Percentiles rank a stretch among this genome's conserved stretches.
Evolutionary conservation across 1,140 invertebrate species (phyloP).

Genomic region (Diachasma alloeum): DNA sequence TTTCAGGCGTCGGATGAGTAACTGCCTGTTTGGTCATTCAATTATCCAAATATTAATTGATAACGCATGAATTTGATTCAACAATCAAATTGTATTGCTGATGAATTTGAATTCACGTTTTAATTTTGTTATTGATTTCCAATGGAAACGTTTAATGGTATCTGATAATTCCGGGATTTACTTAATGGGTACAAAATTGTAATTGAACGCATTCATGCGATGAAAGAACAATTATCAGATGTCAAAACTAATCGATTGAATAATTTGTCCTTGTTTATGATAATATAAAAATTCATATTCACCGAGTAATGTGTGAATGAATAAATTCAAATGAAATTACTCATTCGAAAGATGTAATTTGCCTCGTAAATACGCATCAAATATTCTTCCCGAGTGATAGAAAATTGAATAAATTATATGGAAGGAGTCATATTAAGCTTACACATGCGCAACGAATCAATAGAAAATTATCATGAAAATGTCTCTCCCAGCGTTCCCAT

Average conservation of each 20-base stretch:
- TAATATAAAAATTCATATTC: too few relatives aligned
- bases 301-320: too few relatives aligned
- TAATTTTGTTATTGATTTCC: not conserved
- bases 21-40: not conserved
- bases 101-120: not conserved
- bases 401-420: not conserved
- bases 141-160: not conserved
- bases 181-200: not conserved
- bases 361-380: too few relatives aligned
- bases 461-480: constrained; percentile 45
- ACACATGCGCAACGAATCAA: constrained; percentile 8
- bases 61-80: not conserved
- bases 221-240: not conserved
- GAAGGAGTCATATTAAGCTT: not conserved
- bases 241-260: not conserved
- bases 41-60: not conserved
- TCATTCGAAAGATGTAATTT: too few relatives aligned
- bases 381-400: too few relatives aligned
- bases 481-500: not conserved
- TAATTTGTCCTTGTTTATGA: not conserved
- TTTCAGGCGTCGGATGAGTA: too few relatives aligned
- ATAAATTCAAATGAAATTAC: too few relatives aligned
- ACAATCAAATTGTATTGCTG: not conserved
- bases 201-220: not conserved
- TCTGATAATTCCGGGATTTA: not conserved